These are phyloP conservation scores for Drosophila ananassae DNA, from an alignment of 1,140 invertebrate species.

Conservation along the genomic window DNA sequence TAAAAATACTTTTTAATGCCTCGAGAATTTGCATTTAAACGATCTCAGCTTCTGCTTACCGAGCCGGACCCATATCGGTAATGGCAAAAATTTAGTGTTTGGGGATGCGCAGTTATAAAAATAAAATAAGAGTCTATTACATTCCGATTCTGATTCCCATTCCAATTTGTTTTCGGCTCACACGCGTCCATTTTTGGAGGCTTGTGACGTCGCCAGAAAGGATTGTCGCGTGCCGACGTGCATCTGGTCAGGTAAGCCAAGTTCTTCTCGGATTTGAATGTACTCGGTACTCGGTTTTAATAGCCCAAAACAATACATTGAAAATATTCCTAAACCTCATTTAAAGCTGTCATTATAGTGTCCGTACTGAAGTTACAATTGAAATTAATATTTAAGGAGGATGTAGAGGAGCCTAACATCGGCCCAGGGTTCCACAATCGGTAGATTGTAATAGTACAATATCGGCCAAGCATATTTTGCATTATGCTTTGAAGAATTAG, in stretches of 20 bases:
- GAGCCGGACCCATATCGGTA: conserved; percentile 32
- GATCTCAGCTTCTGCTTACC: conserved; percentile 42
- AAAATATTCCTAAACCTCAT: background rate
- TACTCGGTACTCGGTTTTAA: conserved; percentile 13
- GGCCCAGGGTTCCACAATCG: too few species aligned
- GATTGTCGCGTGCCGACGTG: conserved; percentile 63
- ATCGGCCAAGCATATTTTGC: too few species aligned
- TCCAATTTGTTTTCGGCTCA: conserved; percentile 35
- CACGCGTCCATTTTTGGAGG: conserved; percentile 17
- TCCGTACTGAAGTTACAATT: too few species aligned
- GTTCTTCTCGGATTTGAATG: conserved; percentile 17
- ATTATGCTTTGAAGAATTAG: too few species aligned
- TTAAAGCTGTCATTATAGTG: background rate
- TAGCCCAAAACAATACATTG: background rate
- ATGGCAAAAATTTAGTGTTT: conserved; percentile 28
- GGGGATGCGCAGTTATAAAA: conserved; percentile 47
- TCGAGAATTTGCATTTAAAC: conserved; percentile 69
- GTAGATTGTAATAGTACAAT: too few species aligned
- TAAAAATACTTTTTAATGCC: conserved; percentile 69
- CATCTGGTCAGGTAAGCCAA: conserved; percentile 69
- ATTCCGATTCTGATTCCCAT: conserved; percentile 12
- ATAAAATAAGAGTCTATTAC: conserved; percentile 52
- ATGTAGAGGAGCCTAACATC: too few species aligned
- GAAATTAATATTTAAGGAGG: too few species aligned
- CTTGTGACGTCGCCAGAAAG: conserved; percentile 41